These are phyloP conservation scores for Argya squamiceps DNA, from an alignment of 2,797 vertebrate genomes.

Conservation along the genomic window DNA sequence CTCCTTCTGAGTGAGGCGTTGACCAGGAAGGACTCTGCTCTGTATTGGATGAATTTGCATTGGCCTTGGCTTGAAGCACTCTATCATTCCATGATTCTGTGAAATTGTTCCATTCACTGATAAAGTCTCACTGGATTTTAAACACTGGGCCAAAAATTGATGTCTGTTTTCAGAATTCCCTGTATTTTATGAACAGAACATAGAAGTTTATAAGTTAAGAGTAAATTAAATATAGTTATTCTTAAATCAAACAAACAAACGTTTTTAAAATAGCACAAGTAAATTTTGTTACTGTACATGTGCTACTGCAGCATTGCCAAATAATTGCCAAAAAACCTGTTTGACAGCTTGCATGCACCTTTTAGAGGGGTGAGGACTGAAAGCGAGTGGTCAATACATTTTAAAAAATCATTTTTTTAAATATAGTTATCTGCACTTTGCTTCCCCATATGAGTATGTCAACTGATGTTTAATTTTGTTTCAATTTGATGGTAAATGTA, in stretches of 20 bases:
- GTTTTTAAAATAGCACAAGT: background rate
- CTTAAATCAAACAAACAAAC: background rate
- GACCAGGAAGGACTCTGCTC: background rate
- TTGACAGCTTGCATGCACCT: background rate
- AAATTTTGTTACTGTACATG: background rate
- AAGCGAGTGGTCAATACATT: fast-evolving
- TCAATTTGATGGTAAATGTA: background rate
- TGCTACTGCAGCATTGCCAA: background rate
- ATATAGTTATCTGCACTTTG: background rate
- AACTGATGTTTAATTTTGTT: background rate
- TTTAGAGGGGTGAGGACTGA: background rate
- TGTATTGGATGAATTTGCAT: background rate
- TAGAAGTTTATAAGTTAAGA: background rate
- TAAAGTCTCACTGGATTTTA: background rate
- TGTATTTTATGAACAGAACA: background rate
- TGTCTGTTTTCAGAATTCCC: background rate
- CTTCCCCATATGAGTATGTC: background rate
- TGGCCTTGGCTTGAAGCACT: background rate
- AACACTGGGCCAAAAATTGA: background rate
- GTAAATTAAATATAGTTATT: background rate
- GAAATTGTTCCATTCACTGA: background rate
- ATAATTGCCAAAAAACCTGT: background rate
- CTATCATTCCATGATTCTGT: background rate
- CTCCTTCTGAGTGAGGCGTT: background rate
- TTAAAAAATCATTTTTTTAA: background rate